Conservation (phyloP, 2,888 invertebrate genomes). For the Drosophila hamatofila region DNA sequence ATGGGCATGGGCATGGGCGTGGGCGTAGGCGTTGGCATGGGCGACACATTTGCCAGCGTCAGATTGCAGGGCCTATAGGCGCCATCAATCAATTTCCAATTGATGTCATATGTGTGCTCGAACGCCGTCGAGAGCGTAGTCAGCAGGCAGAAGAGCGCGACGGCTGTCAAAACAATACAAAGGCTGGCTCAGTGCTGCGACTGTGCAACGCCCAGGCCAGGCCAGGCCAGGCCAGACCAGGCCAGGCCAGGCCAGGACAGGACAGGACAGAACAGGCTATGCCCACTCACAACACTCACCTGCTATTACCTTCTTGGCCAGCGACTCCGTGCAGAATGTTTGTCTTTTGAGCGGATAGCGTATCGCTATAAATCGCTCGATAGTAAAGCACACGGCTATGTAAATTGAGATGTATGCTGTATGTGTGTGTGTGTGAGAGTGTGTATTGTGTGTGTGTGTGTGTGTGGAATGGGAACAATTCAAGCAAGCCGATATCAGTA, state of each 20-base stretch:
- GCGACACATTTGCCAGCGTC: conserved; percentile 69
- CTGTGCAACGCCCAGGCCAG: not conserved
- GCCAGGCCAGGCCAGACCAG: no score
- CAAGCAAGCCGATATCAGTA: conserved; percentile 50
- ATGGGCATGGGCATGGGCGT: not conserved
- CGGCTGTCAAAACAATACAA: conserved; percentile 68
- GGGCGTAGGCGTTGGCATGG: conserved; percentile 38
- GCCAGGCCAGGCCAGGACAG: no score
- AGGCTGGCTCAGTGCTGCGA: conserved; percentile 44
- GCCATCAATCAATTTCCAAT: conserved; percentile 75
- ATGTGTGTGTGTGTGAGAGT: conserved; percentile 3
- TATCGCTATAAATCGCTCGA: conserved; percentile 91
- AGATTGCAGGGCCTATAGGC: conserved; percentile 79
- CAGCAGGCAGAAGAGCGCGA: conserved; percentile 87
- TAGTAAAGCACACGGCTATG: conserved; percentile 91
- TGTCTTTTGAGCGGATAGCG: conserved; percentile 90
- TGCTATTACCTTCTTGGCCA: conserved; percentile 89
- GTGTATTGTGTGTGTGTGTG: conserved; percentile 3
- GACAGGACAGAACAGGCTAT: no score
- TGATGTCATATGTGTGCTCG: conserved; percentile 86
- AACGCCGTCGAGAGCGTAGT: conserved; percentile 89
- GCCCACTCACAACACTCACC: conserved; percentile 71
- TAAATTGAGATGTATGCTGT: conserved; percentile 89
- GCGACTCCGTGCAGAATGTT: conserved; percentile 89
- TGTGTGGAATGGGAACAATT: conserved; percentile 21